Evolutionary conservation across 2,797 vertebrate species (phyloP).

Genomic region (Mus spretus): DNA sequence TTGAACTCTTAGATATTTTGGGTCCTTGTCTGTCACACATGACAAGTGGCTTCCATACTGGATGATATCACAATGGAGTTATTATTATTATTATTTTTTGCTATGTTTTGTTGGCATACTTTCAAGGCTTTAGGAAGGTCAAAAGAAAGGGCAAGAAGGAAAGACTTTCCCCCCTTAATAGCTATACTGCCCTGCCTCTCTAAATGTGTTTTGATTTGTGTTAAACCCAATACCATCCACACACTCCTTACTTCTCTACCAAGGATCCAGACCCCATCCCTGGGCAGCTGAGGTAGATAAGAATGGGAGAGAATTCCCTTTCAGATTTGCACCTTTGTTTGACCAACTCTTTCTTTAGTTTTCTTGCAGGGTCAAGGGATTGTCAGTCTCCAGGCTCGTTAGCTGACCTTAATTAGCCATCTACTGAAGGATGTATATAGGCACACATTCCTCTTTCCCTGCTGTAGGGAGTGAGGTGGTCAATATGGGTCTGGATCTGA

Average conservation of each 20-base stretch:
- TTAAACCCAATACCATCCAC: background rate
- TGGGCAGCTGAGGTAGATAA: background rate
- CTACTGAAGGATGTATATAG: background rate
- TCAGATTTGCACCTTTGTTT: background rate
- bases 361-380: slow-evolving; percentile 8
- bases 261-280: background rate
- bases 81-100: too few species aligned
- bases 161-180: background rate
- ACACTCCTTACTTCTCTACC: background rate
- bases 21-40: background rate
- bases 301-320: background rate
- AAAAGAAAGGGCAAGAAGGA: background rate
- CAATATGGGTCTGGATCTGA: slow-evolving; percentile 83
- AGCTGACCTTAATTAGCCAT: background rate
- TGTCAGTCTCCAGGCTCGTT: background rate
- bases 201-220: background rate
- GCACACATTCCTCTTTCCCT: background rate
- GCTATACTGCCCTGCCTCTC: background rate
- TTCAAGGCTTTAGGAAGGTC: background rate
- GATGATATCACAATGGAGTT: background rate
- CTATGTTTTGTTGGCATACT: background rate
- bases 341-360: slow-evolving; percentile 3
- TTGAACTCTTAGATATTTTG: background rate
- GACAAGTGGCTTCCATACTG: background rate
- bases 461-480: slow-evolving; percentile 72